phyloP scores from a whole-genome alignment of 30 jellyfish, hydroid and myxozoan genomes.

The Cassiopea xamachana region DNA sequence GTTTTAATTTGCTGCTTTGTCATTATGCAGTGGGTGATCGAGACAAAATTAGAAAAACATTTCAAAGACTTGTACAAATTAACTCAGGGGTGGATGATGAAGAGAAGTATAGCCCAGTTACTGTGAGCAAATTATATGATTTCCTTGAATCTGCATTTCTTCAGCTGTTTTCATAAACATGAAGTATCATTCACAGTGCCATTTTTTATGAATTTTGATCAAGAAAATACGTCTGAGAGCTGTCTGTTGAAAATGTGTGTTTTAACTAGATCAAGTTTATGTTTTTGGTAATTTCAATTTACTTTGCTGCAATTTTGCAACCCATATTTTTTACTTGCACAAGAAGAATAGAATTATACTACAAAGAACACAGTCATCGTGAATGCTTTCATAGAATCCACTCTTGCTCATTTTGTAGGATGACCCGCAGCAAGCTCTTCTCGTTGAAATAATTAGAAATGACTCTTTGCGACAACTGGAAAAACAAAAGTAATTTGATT shows the following conservation, averaged over 20 bases:
- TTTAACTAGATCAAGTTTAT: no score
- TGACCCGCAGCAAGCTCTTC: conserved; percentile 85
- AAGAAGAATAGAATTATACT: no score
- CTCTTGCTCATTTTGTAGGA: conserved; percentile 48
- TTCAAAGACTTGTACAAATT: conserved; percentile 87
- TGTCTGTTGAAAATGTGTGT: no score
- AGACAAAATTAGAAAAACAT: conserved; percentile 94
- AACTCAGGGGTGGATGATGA: conserved; percentile 83
- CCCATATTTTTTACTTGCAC: not conserved
- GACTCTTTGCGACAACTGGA: conserved; percentile 92
- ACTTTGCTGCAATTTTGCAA: not conserved
- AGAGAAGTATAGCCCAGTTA: conserved; percentile 86
- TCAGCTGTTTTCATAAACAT: no score
- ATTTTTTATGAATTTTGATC: no score
- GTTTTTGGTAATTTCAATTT: no score
- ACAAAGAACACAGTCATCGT: no score
- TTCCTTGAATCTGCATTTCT: not conserved
- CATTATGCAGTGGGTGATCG: conserved; percentile 92
- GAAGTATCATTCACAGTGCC: no score
- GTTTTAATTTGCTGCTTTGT: conserved; percentile 92
- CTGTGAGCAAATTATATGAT: conserved; percentile 54
- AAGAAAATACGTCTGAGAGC: no score
- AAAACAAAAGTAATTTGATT: conserved; percentile 75
- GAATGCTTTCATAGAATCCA: not conserved
- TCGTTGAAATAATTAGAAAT: conserved; percentile 87